A percentile compares a stretch with the other conserved stretches of the same genome.
Conservation (phyloP, 2,113 vertebrate genomes). For the Mobula birostris region DNA sequence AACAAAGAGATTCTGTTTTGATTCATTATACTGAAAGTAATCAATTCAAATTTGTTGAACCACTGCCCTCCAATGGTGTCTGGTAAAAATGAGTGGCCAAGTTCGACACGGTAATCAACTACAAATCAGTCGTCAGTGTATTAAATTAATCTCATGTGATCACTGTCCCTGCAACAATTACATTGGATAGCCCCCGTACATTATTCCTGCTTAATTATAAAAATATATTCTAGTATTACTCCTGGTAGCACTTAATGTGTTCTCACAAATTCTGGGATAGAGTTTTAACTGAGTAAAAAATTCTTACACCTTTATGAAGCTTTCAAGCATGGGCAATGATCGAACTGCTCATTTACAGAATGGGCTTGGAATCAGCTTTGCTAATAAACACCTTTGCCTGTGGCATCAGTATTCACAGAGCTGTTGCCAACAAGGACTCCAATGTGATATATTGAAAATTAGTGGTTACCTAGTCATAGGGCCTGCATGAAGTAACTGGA, state of each 20-base stretch:
- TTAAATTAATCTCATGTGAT: not conserved
- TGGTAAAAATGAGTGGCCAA: not conserved
- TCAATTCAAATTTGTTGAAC: not conserved
- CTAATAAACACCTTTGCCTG: not conserved
- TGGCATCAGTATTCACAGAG: not conserved
- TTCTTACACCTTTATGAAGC: not conserved
- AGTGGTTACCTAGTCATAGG: not conserved
- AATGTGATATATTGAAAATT: not conserved
- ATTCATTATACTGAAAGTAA: not conserved
- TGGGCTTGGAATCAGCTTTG: not conserved
- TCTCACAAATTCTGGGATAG: not conserved
- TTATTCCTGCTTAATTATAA: not conserved
- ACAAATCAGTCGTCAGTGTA: not conserved
- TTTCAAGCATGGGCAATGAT: not conserved
- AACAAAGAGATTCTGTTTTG: not conserved
- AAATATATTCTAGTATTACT: not conserved
- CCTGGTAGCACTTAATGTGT: not conserved
- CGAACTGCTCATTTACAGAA: not conserved
- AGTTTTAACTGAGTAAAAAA: not conserved
- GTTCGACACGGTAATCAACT: not conserved
- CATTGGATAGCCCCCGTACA: not conserved
- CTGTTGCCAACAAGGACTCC: not conserved
- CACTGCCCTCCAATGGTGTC: not conserved
- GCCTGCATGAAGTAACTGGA: not conserved
- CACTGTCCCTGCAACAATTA: not conserved